These are phyloP conservation scores for Cordilura impudica DNA, from an alignment of 2,888 invertebrate genomes.

Conservation along the genomic window DNA sequence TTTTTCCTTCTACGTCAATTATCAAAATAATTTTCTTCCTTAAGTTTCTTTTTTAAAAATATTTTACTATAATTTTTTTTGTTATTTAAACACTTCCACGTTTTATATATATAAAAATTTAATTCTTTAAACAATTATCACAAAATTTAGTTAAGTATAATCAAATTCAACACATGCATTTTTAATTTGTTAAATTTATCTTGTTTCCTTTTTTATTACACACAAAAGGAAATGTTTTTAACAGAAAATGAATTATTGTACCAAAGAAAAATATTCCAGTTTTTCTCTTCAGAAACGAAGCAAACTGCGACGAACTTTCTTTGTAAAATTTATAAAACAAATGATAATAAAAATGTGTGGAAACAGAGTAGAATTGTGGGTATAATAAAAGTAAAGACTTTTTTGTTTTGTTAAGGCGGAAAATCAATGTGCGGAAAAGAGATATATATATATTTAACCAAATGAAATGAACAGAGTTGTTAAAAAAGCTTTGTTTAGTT, in stretches of 20 bases:
- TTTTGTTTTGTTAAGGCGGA: neutral
- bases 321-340: slow-evolving; percentile 53
- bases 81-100: slow-evolving; percentile 1
- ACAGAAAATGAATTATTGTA: slow-evolving; percentile 13
- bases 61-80: neutral
- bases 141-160: neutral
- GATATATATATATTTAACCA: neutral
- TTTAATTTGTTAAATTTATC: neutral
- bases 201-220: neutral
- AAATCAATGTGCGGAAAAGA: neutral
- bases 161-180: no score
- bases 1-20: neutral
- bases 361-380: neutral
- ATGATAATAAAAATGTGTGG: slow-evolving; percentile 32
- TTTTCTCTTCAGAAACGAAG: slow-evolving; percentile 50
- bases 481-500: slow-evolving; percentile 24
- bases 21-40: neutral
- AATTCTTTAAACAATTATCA: neutral
- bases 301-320: slow-evolving; percentile 57
- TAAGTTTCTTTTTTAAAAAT: neutral
- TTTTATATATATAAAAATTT: no score
- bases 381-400: neutral
- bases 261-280: slow-evolving; percentile 27
- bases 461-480: slow-evolving; percentile 24
- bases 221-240: slow-evolving; percentile 9